Evolutionary conservation across 1,140 invertebrate species (phyloP).

Genomic region (Nebria ingens): DNA sequence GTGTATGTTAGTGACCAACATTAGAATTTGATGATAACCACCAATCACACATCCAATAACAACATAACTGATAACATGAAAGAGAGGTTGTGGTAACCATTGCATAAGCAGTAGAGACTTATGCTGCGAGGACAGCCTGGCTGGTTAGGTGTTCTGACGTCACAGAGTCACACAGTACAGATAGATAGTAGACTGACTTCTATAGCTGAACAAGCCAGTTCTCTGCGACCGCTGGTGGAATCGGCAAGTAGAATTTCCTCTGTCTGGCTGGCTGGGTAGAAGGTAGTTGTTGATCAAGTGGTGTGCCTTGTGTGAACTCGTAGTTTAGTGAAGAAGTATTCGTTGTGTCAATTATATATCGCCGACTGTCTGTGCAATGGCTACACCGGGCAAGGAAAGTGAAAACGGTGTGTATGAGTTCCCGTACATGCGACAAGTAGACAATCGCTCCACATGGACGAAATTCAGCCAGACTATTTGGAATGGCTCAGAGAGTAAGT

Average conservation of each 20-base stretch:
- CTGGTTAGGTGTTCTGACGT: too few species aligned
- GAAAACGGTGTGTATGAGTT: constrained; percentile 35
- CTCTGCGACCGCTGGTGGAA: not conserved
- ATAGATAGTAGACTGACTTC: not conserved
- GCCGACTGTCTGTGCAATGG: not conserved
- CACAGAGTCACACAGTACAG: too few species aligned
- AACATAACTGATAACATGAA: too few species aligned
- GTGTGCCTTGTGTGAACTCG: not conserved
- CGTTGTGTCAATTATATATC: not conserved
- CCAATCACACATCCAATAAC: too few species aligned
- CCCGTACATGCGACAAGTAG: constrained; percentile 39
- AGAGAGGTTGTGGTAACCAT: too few species aligned
- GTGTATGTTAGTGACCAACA: too few species aligned
- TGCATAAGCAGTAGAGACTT: too few species aligned
- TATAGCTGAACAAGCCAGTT: too few species aligned
- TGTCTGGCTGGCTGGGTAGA: too few species aligned
- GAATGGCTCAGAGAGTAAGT: constrained; percentile 49
- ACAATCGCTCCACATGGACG: constrained; percentile 43
- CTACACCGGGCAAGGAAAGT: constrained; percentile 26
- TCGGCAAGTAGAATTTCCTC: not conserved
- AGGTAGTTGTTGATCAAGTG: not conserved
- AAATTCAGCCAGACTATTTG: constrained; percentile 49
- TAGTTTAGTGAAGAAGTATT: not conserved
- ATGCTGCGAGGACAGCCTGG: too few species aligned
- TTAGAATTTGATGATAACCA: too few species aligned